phyloP scores from a whole-genome alignment of 2,888 invertebrate genomes.

The Pterostichus niger region DNA sequence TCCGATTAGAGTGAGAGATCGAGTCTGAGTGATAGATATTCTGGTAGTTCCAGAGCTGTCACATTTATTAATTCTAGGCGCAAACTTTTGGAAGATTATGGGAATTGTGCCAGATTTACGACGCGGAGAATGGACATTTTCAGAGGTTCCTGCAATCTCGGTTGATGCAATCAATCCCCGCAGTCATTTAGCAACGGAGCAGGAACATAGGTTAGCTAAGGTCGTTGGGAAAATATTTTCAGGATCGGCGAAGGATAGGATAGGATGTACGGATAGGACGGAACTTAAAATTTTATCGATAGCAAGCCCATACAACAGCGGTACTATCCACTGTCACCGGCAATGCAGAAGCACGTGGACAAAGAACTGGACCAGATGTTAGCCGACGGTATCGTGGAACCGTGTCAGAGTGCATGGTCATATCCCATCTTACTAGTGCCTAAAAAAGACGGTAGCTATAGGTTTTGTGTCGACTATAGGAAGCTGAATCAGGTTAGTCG shows the following conservation, averaged over 20 bases:
- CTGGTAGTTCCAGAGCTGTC: not conserved
- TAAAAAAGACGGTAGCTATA: constrained; percentile 69
- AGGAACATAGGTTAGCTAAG: too few relatives aligned
- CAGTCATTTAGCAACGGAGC: too few relatives aligned
- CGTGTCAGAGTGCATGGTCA: constrained; percentile 70
- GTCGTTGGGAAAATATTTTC: too few relatives aligned
- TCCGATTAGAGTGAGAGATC: not conserved
- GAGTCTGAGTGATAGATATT: not conserved
- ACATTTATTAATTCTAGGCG: too few relatives aligned
- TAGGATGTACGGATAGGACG: not conserved
- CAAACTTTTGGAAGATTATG: too few relatives aligned
- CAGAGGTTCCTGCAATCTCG: too few relatives aligned
- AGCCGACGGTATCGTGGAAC: constrained; percentile 70
- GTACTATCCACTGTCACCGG: constrained; percentile 67
- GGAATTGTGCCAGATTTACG: too few relatives aligned
- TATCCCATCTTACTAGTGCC: constrained; percentile 70
- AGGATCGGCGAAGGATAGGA: not conserved
- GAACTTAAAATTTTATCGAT: not conserved
- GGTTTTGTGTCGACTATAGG: constrained; percentile 71
- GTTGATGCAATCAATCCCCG: too few relatives aligned
- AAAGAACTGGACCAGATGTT: constrained; percentile 71
- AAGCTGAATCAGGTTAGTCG: constrained; percentile 71
- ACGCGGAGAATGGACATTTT: too few relatives aligned
- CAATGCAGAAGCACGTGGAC: constrained; percentile 63
- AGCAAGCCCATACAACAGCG: constrained; percentile 64